These are phyloP conservation scores for Cydia amplana DNA, from an alignment of 1,140 invertebrate species.

Conservation along the genomic window DNA sequence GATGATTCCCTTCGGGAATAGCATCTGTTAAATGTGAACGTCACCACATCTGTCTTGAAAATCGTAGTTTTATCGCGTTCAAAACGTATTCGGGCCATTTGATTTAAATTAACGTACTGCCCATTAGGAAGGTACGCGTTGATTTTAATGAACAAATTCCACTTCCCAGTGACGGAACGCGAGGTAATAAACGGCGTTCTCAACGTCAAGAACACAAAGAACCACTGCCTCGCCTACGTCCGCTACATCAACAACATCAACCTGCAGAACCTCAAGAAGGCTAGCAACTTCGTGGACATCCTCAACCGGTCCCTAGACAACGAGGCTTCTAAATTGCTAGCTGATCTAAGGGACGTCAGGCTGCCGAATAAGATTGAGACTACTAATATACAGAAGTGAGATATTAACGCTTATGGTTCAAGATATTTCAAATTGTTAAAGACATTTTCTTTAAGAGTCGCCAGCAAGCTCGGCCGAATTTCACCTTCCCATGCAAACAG, in stretches of 20 bases:
- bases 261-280: conserved; percentile 95
- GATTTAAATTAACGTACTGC: no score
- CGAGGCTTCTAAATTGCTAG: conserved; percentile 94
- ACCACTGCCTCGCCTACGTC: conserved; percentile 97
- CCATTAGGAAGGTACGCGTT: background rate
- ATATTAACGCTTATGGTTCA: background rate
- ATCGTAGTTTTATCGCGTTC: no score
- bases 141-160: conserved; percentile 1
- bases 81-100: no score
- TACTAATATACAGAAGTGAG: conserved; percentile 91
- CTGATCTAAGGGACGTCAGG: conserved; percentile 93
- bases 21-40: no score
- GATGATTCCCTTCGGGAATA: no score
- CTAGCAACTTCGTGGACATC: conserved; percentile 96
- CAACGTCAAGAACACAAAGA: conserved; percentile 96
- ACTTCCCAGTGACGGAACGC: conserved; percentile 93
- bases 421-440: no score
- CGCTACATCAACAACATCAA: conserved; percentile 99
- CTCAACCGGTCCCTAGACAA: conserved; percentile 95
- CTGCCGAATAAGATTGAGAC: conserved; percentile 93
- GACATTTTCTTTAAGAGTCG: no score
- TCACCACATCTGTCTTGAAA: no score
- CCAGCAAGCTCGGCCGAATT: no score
- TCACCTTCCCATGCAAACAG: no score
- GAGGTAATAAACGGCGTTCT: conserved; percentile 98